phyloP scores from a whole-genome alignment of 2,797 vertebrate genomes.

The Urocyon cinereoargenteus region DNA sequence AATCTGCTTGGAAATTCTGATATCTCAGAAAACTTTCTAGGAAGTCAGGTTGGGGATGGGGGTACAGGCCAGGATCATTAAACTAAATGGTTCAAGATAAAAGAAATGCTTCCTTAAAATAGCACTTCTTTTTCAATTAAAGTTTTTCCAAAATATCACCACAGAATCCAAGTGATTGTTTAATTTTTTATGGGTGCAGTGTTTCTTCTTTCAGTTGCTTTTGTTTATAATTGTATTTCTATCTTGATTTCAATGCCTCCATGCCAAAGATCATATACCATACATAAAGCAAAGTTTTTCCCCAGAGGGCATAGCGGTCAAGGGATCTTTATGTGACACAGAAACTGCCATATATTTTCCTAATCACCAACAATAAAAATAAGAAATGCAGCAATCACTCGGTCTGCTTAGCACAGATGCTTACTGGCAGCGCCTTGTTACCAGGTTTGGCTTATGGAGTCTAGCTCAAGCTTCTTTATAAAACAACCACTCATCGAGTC shows the following conservation, averaged over 20 bases:
- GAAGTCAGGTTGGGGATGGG: background rate
- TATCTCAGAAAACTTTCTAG: constrained; percentile 25
- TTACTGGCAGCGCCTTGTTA: constrained; percentile 51
- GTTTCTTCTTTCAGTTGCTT: constrained; percentile 74
- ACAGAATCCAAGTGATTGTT: constrained; percentile 58
- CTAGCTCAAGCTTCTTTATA: background rate
- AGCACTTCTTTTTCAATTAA: background rate
- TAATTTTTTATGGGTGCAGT: constrained; percentile 60
- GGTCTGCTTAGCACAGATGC: constrained; percentile 60
- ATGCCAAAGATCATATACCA: background rate
- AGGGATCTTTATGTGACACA: constrained; percentile 77
- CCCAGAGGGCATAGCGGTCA: constrained; percentile 53
- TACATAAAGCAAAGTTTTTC: constrained; percentile 56
- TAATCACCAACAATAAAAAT: constrained; percentile 79
- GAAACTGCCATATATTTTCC: constrained; percentile 77
- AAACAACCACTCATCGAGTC: background rate
- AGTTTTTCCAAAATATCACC: constrained; percentile 63
- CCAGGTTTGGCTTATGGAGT: constrained; percentile 32
- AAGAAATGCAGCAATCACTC: constrained; percentile 70
- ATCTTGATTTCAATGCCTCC: constrained; percentile 20
- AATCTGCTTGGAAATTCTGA: constrained; percentile 40
- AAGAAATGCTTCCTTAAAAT: background rate
- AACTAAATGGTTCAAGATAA: background rate
- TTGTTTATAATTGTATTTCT: constrained; percentile 69
- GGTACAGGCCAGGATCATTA: background rate